These are phyloP conservation scores for Pangasius macronema DNA, from an alignment of 2,797 vertebrate genomes.

Conservation along the genomic window DNA sequence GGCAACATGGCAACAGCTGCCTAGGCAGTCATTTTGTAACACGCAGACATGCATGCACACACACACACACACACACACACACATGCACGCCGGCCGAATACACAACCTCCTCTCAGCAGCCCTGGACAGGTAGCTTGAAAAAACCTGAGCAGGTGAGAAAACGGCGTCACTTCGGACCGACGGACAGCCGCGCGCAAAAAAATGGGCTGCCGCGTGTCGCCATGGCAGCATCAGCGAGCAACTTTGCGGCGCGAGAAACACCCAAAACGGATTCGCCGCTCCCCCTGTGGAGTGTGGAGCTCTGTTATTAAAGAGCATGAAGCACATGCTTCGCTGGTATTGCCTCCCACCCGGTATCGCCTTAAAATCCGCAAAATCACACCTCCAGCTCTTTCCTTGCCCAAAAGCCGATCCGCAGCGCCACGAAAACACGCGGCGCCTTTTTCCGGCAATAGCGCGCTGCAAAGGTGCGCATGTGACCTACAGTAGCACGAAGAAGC, in stretches of 20 bases:
- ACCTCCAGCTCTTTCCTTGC: constrained; percentile 29
- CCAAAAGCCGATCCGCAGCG: constrained; percentile 43
- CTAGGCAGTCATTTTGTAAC: constrained; percentile 31
- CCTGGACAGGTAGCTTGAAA: constrained; percentile 39
- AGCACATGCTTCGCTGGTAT: constrained; percentile 26
- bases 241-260: constrained; percentile 47
- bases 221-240: constrained; percentile 44
- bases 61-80: neutral
- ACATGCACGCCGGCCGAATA: constrained; percentile 27
- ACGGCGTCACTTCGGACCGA: neutral
- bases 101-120: constrained; percentile 36
- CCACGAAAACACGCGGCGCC: constrained; percentile 44
- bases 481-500: constrained; percentile 45
- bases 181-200: constrained; percentile 8
- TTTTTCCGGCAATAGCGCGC: constrained; percentile 36
- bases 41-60: constrained; percentile 1
- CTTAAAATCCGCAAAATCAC: constrained; percentile 38
- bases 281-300: constrained; percentile 28
- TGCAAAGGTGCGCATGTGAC: constrained; percentile 55
- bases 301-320: constrained; percentile 39
- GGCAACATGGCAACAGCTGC: constrained; percentile 48
- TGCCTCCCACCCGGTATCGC: neutral
- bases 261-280: constrained; percentile 45
- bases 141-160: constrained; percentile 41
- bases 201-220: constrained; percentile 23